These are phyloP conservation scores for Hydrolagus colliei DNA, from an alignment of 2,797 vertebrate genomes.

Conservation along the genomic window DNA sequence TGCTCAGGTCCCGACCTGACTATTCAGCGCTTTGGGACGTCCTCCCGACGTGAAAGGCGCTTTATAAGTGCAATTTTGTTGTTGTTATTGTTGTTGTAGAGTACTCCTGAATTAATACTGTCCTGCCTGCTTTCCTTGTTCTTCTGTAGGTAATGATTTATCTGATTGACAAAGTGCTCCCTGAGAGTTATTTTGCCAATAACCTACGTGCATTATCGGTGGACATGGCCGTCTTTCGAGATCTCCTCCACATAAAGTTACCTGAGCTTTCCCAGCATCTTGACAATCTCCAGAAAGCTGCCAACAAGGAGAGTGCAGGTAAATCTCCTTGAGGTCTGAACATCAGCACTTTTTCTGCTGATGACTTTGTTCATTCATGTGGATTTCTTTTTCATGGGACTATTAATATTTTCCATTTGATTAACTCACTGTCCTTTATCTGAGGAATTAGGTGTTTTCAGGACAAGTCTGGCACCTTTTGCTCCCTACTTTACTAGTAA, in stretches of 20 bases:
- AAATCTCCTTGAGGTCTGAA: slow-evolving; percentile 29
- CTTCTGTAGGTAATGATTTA: slow-evolving; percentile 90
- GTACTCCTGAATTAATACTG: neutral
- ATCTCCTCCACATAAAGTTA: slow-evolving; percentile 83
- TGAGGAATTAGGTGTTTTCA: neutral
- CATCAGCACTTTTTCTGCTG: neutral
- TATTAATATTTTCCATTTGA: neutral
- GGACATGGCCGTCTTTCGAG: slow-evolving; percentile 98
- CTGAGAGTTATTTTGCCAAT: slow-evolving; percentile 96
- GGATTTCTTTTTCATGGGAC: neutral
- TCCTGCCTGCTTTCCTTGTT: neutral
- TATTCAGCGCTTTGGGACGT: too few species aligned
- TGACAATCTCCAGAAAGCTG: slow-evolving; percentile 79
- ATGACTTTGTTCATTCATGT: neutral
- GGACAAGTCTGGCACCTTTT: neutral
- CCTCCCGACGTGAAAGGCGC: too few species aligned
- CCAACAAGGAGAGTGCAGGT: slow-evolving; percentile 91
- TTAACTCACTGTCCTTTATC: neutral
- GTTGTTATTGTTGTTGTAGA: neutral
- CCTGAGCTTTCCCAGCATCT: slow-evolving; percentile 89
- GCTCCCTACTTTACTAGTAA: neutral
- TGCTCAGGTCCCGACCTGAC: too few species aligned
- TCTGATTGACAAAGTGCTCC: slow-evolving; percentile 94
- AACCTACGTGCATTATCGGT: slow-evolving; percentile 90
- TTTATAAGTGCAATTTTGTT: too few species aligned